These are phyloP conservation scores for Torymus tubicola DNA, from an alignment of 2,888 invertebrate species.

Conservation along the genomic window DNA sequence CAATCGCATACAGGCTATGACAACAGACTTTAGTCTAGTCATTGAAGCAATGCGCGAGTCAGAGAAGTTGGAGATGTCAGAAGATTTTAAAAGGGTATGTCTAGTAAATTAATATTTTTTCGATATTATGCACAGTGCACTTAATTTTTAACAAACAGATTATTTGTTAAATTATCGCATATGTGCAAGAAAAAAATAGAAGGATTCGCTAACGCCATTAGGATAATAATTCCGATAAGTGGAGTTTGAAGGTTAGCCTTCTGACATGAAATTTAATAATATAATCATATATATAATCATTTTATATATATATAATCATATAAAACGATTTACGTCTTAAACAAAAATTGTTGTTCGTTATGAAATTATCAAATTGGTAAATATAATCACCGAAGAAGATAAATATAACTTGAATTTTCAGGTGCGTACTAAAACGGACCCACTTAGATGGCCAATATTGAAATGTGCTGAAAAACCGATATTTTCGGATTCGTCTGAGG, in stretches of 20 bases:
- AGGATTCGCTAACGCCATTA: conserved; percentile 73
- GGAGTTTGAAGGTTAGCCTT: conserved; percentile 73
- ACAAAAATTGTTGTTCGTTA: too few relatives aligned
- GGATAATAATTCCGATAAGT: conserved; percentile 66
- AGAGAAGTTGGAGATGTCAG: conserved; percentile 88
- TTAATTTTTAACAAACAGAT: conserved; percentile 19
- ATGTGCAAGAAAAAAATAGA: conserved; percentile 68
- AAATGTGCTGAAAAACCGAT: conserved; percentile 76
- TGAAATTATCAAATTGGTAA: not conserved
- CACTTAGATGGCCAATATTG: conserved; percentile 92
- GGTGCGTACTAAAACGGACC: conserved; percentile 90
- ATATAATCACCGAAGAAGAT: conserved; percentile 17
- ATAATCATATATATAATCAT: not conserved
- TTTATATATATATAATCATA: too few relatives aligned
- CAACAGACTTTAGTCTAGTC: conserved; percentile 89
- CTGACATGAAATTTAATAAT: conserved; percentile 61
- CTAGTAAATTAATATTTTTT: conserved; percentile 4
- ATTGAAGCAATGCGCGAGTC: conserved; percentile 91
- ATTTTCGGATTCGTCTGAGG: conserved; percentile 69
- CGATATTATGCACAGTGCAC: conserved; percentile 58
- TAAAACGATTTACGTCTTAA: too few relatives aligned
- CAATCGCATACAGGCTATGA: conserved; percentile 93
- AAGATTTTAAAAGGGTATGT: conserved; percentile 83
- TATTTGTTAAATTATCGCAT: conserved; percentile 24
- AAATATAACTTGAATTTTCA: conserved; percentile 70